Percentiles rank a stretch among this genome's conserved stretches.
Conservation (phyloP, 2,797 vertebrate genomes). For the Paguma larvata region DNA sequence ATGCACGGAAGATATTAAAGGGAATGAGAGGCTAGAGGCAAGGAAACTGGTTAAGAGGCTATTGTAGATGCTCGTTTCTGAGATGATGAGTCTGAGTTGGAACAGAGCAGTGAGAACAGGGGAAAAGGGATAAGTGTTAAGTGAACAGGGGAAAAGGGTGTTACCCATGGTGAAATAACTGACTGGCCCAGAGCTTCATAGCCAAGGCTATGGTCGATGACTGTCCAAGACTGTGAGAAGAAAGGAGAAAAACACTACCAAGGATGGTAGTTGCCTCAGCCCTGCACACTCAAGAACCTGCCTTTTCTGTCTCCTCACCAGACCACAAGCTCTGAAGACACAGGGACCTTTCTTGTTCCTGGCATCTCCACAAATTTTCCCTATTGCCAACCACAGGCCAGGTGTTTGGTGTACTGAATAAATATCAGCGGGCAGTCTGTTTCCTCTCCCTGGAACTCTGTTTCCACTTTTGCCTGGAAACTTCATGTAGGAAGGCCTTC, state of each 20-base stretch:
- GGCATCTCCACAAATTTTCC: neutral
- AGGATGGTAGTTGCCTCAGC: neutral
- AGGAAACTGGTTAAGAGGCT: slow-evolving; percentile 36
- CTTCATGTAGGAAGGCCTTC: neutral
- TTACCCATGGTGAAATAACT: neutral
- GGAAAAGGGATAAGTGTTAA: neutral
- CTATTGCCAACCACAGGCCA: neutral
- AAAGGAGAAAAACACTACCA: neutral
- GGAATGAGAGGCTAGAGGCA: slow-evolving; percentile 29
- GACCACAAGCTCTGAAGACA: neutral
- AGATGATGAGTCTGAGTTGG: slow-evolving; percentile 59
- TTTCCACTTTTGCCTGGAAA: neutral
- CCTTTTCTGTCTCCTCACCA: neutral
- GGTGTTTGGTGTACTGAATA: neutral
- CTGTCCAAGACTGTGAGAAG: neutral
- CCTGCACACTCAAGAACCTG: neutral
- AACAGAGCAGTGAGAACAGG: neutral
- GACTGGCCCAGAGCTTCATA: rapidly evolving
- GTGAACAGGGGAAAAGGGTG: no score
- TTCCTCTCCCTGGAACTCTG: neutral
- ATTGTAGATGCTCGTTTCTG: neutral
- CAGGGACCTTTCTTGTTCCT: neutral
- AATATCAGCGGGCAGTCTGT: neutral
- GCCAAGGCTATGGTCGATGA: neutral
- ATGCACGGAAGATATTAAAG: neutral